These are phyloP conservation scores for Cygnus buccinator DNA, from an alignment of 2,113 vertebrate genomes.

Conservation along the genomic window DNA sequence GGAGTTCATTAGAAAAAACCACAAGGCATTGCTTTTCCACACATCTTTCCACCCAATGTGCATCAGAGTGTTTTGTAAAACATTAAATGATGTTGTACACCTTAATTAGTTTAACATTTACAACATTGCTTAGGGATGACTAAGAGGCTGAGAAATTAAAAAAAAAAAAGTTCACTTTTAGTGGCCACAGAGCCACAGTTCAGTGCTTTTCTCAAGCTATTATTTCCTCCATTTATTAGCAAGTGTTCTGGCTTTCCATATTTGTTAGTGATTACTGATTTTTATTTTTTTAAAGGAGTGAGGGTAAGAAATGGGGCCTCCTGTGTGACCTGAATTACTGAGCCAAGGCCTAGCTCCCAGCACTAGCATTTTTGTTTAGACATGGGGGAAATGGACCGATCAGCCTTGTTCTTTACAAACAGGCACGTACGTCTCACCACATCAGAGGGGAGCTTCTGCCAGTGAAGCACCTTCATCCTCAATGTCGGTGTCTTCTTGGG, in stretches of 20 bases:
- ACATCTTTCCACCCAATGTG: not conserved
- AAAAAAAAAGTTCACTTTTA: not conserved
- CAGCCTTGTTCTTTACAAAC: not conserved
- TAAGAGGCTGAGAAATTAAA: not conserved
- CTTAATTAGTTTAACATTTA: not conserved
- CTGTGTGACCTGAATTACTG: not conserved
- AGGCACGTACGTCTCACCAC: conserved; percentile 81
- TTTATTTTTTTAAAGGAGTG: not conserved
- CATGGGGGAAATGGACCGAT: accelerated
- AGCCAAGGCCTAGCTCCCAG: not conserved
- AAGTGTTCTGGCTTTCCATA: not conserved
- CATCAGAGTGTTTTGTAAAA: not conserved
- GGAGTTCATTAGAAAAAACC: not conserved
- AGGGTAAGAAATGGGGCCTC: not conserved
- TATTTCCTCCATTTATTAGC: not conserved
- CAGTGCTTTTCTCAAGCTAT: not conserved
- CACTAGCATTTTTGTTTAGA: not conserved
- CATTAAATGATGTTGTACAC: not conserved
- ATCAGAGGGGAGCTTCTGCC: conserved; percentile 89
- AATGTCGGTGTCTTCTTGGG: conserved; percentile 73
- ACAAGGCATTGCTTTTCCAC: not conserved
- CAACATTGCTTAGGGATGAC: not conserved
- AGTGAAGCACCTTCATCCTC: conserved; percentile 94
- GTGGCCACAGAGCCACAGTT: not conserved
- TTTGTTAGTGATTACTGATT: not conserved